Base-by-base conservation (phyloP, 2,113 vertebrate genomes). In the Rhipidura dahli region DNA sequence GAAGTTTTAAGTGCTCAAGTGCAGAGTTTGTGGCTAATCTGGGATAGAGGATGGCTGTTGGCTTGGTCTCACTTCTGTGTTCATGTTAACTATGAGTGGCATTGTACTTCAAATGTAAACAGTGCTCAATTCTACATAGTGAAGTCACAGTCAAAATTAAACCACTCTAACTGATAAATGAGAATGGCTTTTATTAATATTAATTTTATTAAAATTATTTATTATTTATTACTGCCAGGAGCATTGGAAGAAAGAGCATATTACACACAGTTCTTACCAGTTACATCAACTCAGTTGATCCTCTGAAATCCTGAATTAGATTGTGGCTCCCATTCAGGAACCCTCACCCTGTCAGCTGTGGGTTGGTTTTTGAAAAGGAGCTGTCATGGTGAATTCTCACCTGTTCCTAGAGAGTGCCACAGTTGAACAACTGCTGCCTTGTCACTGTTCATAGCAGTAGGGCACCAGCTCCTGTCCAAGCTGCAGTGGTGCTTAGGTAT, bases 231-330 rank as follows among this genome's bases (percentile, higher is more conserved):
- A 14, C 3, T 66, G 5, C 2, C 5, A 59, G 18, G 39, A 70
- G 23, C 3, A 22, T 0, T 51, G n/a, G 33, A 6, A 24, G 9
- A 66, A 71, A 37, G 1, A 11, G 9, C 4, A 1, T 11, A 5
- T 42, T 28, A 19, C 28, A 15, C 2, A 2, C 0, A 0, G 1
- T 51, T 57, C 7, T 2, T 73, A 42, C 19, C 22, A 11, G 0
- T 23, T 33, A 6, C 0, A 30, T 11, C 42, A 16, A 3, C 1
- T 1, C 27, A 2, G 10, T 9, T 47, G 13, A 9, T 15, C 5
- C 39, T 68, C 27, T 51, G 47, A 22, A 61, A 33, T 28, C 4
- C 4, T 33, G 27, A 30, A 20, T 18, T 6, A 5, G 6, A 14
- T 13, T 81, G 50, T 5, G 10, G 19, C 39, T 47, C 10, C 7